Evolutionary conservation across 2,888 invertebrate species (phyloP).

Genomic region (Sympetrum striolatum): DNA sequence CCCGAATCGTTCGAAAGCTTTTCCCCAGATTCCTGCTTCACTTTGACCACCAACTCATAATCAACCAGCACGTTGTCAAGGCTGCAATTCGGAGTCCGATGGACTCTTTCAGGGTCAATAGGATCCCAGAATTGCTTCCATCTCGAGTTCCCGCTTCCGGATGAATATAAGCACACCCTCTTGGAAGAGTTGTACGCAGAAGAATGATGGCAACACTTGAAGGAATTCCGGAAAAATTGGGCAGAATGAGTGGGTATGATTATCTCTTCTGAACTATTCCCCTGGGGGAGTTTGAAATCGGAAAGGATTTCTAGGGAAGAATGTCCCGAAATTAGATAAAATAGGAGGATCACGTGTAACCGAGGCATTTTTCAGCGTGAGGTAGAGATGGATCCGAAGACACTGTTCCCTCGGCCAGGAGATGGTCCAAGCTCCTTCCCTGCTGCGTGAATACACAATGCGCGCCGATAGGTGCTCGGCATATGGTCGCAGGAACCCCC

Average conservation of each 20-base stretch:
- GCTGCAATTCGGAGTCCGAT: not conserved
- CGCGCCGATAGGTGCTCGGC: constrained; percentile 8
- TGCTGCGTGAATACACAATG: constrained; percentile 40
- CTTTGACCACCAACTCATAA: not conserved
- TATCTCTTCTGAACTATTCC: not conserved
- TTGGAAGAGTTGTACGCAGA: not conserved
- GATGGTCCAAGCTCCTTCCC: not conserved
- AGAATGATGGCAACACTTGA: not conserved
- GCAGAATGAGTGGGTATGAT: not conserved
- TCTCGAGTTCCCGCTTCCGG: not conserved
- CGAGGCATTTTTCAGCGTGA: not conserved
- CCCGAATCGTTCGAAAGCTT: too few species aligned
- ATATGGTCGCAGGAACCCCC: constrained; percentile 14
- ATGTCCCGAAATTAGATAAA: not conserved
- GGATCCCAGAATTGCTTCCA: not conserved
- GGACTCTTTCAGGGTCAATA: not conserved
- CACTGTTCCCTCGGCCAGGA: not conserved
- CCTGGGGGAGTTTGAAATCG: not conserved
- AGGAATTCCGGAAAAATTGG: not conserved
- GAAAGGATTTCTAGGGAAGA: not conserved
- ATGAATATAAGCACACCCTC: not conserved
- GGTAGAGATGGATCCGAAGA: not conserved
- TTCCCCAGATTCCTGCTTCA: not conserved
- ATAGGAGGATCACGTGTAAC: not conserved
- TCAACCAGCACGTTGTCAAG: not conserved